phyloP scores from a whole-genome alignment of 2,888 invertebrate species.

The Archips xylosteana region DNA sequence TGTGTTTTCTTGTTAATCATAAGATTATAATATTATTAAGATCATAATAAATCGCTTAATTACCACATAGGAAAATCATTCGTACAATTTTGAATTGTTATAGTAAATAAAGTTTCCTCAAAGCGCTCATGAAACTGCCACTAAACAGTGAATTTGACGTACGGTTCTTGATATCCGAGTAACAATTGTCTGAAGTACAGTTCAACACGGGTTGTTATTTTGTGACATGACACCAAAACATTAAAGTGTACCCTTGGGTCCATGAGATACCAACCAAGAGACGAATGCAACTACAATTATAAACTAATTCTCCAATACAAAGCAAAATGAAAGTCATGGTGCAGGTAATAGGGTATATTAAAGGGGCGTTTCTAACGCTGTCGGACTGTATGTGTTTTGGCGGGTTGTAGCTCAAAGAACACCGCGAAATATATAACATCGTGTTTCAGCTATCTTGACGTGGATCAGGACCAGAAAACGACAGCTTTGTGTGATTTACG shows the following conservation, averaged over 20 bases:
- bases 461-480: constrained; percentile 46
- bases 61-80: no score
- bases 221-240: not conserved
- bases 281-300: not conserved
- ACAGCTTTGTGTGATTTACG: constrained; percentile 53
- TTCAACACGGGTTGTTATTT: not conserved
- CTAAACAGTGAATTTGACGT: no score
- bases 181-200: constrained; percentile 3
- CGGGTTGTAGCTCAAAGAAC: constrained; percentile 47
- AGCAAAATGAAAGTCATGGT: not conserved
- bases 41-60: no score
- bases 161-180: not conserved
- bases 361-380: not conserved
- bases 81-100: no score
- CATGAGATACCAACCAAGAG: not conserved
- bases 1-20: no score
- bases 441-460: constrained; percentile 45
- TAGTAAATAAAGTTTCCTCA: no score
- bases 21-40: no score
- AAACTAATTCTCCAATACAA: not conserved
- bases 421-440: constrained; percentile 44
- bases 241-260: not conserved
- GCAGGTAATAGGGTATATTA: not conserved
- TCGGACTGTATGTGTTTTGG: constrained; percentile 24
- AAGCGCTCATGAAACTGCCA: no score